Evolutionary conservation across 2,888 invertebrate genomes (phyloP).

Genomic region (Cecidostiba fungosa): DNA sequence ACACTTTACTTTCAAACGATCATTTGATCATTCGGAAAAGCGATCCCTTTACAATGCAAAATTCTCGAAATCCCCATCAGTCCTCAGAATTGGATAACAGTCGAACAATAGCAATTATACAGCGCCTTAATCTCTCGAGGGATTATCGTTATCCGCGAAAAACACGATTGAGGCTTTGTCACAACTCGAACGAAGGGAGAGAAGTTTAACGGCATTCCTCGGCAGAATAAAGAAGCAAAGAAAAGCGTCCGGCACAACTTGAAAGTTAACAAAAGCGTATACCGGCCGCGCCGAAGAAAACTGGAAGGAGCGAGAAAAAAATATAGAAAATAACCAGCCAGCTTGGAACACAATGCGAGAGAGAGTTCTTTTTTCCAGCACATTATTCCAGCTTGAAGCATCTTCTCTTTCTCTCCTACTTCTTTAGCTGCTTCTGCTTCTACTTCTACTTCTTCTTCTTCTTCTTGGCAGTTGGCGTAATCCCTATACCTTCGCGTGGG

Average conservation of each 20-base stretch:
- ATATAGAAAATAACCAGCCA: slow-evolving; percentile 10
- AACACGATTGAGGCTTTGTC: slow-evolving; percentile 15
- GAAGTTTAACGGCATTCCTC: not conserved
- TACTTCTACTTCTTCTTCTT: not conserved
- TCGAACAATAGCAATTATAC: not conserved
- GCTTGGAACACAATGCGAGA: slow-evolving; percentile 12
- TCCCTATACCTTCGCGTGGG: not conserved
- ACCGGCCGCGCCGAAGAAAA: not conserved
- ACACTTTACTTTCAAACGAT: too few species aligned
- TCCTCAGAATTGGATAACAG: not conserved
- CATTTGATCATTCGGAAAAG: not conserved
- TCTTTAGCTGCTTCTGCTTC: not conserved
- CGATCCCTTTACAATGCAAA: too few species aligned
- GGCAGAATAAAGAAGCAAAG: not conserved
- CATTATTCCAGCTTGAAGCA: slow-evolving; percentile 1
- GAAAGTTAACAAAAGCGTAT: slow-evolving; percentile 3
- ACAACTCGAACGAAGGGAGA: not conserved
- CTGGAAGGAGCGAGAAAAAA: not conserved
- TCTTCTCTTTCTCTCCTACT: not conserved
- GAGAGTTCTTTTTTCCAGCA: slow-evolving; percentile 8
- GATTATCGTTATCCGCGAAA: slow-evolving; percentile 7
- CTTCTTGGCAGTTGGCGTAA: not conserved
- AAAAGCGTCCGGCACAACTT: not conserved
- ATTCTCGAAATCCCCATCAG: not conserved
- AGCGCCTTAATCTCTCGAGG: slow-evolving; percentile 18